phyloP scores from a whole-genome alignment of 1,140 invertebrate genomes.

The Heliconius hewitsoni region DNA sequence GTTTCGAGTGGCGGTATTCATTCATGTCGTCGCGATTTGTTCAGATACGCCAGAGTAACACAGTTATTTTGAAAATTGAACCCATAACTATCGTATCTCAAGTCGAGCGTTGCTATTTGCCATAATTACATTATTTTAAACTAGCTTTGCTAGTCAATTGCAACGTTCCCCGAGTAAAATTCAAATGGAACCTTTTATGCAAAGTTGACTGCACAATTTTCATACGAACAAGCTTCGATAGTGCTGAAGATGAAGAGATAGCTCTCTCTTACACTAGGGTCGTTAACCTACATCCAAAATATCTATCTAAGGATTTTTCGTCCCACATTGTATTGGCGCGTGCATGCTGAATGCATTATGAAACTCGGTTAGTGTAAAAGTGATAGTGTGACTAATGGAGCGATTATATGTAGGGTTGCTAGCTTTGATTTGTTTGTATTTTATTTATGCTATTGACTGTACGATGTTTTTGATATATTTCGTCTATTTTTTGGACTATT shows the following conservation, averaged over 20 bases:
- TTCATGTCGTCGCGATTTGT: too few species aligned
- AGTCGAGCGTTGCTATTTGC: background rate
- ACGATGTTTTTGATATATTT: background rate
- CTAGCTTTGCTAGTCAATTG: background rate
- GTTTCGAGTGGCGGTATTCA: too few species aligned
- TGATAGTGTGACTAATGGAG: slow-evolving; percentile 47
- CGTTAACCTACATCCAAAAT: slow-evolving; percentile 21
- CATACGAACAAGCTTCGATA: slow-evolving; percentile 1
- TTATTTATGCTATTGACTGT: background rate
- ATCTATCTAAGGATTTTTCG: slow-evolving; percentile 22
- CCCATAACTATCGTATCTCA: too few species aligned
- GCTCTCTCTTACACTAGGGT: background rate
- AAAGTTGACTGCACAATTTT: slow-evolving; percentile 9
- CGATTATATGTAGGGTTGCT: slow-evolving; percentile 31
- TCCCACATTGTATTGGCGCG: slow-evolving; percentile 10
- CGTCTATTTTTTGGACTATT: background rate
- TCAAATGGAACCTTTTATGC: background rate
- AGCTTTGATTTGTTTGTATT: background rate
- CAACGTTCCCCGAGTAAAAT: background rate
- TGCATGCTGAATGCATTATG: slow-evolving; percentile 40
- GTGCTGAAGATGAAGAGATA: slow-evolving; percentile 2
- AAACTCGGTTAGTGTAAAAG: slow-evolving; percentile 45
- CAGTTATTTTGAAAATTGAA: too few species aligned
- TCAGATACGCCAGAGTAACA: too few species aligned
- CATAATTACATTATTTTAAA: background rate